A percentile compares a stretch with the other conserved stretches of the same genome.
Conservation (phyloP, 2,888 invertebrate species). For the Malachius bipustulatus region DNA sequence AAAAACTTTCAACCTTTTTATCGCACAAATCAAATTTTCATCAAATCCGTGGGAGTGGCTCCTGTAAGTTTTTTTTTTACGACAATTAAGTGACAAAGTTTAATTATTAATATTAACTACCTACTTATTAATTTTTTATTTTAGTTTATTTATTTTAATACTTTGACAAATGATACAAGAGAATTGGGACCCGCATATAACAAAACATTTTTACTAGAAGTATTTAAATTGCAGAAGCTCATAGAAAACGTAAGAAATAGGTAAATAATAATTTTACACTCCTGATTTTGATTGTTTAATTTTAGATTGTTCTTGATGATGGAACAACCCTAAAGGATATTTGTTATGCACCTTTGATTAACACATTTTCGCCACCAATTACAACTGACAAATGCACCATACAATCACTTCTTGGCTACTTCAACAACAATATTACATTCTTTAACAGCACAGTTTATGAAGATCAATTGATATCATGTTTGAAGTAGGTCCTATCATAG, state of each 20-base stretch:
- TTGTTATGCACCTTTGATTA: conserved; percentile 73
- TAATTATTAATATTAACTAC: no score
- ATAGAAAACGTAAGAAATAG: conserved; percentile 44
- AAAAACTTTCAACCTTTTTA: conserved; percentile 4
- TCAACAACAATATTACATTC: conserved; percentile 45
- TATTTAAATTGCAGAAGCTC: conserved; percentile 55
- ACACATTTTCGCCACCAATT: conserved; percentile 46
- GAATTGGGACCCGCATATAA: conserved; percentile 79
- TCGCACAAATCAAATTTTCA: conserved; percentile 5
- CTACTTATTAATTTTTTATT: no score
- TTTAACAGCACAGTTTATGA: no score
- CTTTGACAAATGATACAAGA: no score
- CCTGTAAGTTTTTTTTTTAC: conserved; percentile 2
- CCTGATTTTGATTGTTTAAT: conserved; percentile 15
- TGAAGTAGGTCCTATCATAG: no score
- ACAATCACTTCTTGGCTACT: conserved; percentile 73
- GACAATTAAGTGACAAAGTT: no score
- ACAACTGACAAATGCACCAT: conserved; percentile 58
- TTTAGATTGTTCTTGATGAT: conserved; percentile 41
- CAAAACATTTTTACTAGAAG: conserved; percentile 57
- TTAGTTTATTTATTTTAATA: no score
- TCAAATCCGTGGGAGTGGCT: conserved; percentile 1
- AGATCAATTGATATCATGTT: no score
- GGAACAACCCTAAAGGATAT: conserved; percentile 52
- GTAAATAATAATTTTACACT: not conserved